Evolutionary conservation across 2,888 invertebrate genomes (phyloP), one percentile per base, ranked within the genome.

Genomic region (Diogma glabrata): DNA sequence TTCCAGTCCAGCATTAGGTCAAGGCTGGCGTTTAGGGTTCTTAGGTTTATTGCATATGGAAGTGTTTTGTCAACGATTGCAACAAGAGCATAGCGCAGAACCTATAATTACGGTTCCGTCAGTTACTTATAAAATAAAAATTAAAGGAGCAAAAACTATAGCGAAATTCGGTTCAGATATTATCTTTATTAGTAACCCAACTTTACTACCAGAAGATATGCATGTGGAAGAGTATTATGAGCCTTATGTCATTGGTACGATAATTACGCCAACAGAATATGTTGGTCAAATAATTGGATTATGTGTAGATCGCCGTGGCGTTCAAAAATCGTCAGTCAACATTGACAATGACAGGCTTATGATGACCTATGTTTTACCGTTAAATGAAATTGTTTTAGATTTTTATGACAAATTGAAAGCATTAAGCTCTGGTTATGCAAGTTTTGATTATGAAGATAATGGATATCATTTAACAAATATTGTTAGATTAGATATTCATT

Each of bases 401-500:
- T 97, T 99, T 67, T 94, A 94, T 64, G 96, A 97, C 64, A 76
- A 78, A 4, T 72, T 96, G 3, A 97, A 97, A 69, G 84, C 87
- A 12, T 61, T 90, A 16, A 86, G 89, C 3, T 94, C 94, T 0
- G 97, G 97, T 24, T 97, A 92, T 72, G 97, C 94, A 2, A 90
- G 90, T 65, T 94, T 94, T 64, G 92, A 92, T 68, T 94, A 94
- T 63, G 91, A 93, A 67, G 87, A 91, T 64, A 70, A 79, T 61
- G 95, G 90, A 2, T 97, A 86, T 67, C 79, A 86, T 63, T 64
- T 66, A 55, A 82, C 93, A 54, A 73, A 82, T 53, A 73, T 97
- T 60, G 83, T 85, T 0, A 89, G 88, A 68, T 84, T 92, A 47
- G 19, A 26, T 30, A 65, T 68, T 20, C 63, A 82, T 49, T 70